Percentiles rank a stretch among this genome's conserved stretches.
phyloP scores from a whole-genome alignment of 2,113 vertebrate species.

The Phrynosoma platyrhinos region DNA sequence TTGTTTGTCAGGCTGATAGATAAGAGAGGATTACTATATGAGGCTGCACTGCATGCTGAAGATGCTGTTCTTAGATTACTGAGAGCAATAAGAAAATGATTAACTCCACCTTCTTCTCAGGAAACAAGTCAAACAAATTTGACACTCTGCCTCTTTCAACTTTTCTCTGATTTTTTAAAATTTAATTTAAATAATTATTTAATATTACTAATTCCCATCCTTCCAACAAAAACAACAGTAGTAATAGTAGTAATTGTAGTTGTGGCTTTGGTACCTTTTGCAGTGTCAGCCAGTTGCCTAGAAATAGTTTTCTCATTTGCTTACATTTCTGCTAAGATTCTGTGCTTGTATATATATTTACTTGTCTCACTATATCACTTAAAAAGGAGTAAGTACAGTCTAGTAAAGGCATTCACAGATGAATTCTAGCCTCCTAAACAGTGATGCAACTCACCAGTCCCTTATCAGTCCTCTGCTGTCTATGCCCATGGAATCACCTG shows the following conservation, averaged over 20 bases:
- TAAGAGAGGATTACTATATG: neutral
- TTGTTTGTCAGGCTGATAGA: accelerated
- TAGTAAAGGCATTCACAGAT: neutral
- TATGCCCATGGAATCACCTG: neutral
- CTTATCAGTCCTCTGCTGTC: no score
- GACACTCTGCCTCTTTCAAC: neutral
- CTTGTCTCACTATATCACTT: neutral
- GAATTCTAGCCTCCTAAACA: neutral
- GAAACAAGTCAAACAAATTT: neutral
- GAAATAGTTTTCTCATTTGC: neutral
- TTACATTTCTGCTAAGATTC: neutral
- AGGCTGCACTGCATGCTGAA: no score
- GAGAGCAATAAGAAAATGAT: neutral
- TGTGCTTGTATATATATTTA: neutral
- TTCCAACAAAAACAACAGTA: no score
- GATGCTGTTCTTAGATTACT: neutral
- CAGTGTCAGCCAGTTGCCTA: neutral
- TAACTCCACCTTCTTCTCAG: neutral
- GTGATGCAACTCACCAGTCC: neutral
- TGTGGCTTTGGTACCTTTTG: neutral
- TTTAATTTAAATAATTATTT: no score
- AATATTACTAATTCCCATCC: no score
- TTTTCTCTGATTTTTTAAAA: neutral
- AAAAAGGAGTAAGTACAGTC: neutral
- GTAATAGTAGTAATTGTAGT: no score